phyloP scores from a whole-genome alignment of 2,888 invertebrate species.

The Athrips mouffetella region DNA sequence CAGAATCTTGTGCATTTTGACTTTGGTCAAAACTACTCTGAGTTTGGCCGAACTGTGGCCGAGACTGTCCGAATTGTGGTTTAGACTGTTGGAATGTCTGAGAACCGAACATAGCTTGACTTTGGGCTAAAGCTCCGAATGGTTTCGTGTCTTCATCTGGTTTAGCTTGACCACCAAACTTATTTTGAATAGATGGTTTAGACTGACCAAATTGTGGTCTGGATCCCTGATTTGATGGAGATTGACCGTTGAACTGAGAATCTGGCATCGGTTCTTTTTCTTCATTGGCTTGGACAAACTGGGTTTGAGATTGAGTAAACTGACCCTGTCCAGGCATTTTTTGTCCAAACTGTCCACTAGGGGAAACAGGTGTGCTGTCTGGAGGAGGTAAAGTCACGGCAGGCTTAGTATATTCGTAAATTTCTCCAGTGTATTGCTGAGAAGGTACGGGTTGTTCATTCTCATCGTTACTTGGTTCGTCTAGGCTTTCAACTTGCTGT shows the following conservation, averaged over 20 bases:
- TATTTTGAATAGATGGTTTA: not conserved
- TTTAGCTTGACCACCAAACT: slow-evolving; percentile 7
- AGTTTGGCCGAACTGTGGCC: slow-evolving; percentile 22
- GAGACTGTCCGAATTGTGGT: slow-evolving; percentile 22
- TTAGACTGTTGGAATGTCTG: slow-evolving; percentile 18
- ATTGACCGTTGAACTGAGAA: slow-evolving; percentile 1
- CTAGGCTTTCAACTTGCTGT: slow-evolving; percentile 17
- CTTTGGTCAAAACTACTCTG: slow-evolving; percentile 23
- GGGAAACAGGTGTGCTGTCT: slow-evolving; percentile 22
- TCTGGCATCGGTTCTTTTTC: not conserved
- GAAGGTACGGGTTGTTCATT: slow-evolving; percentile 18
- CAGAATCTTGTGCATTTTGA: slow-evolving; percentile 3
- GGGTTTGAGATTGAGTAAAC: slow-evolving; percentile 6
- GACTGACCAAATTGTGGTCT: slow-evolving; percentile 12
- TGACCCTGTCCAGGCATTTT: slow-evolving; percentile 18
- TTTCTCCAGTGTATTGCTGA: slow-evolving; percentile 40
- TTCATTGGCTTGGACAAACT: slow-evolving; percentile 2
- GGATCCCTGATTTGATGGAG: slow-evolving; percentile 1
- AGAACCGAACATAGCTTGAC: not conserved
- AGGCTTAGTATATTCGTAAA: slow-evolving; percentile 60
- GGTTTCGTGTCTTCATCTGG: slow-evolving; percentile 2
- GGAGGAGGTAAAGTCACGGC: slow-evolving; percentile 36
- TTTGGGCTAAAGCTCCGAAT: slow-evolving; percentile 10
- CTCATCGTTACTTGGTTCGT: slow-evolving; percentile 19
- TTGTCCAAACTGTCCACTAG: slow-evolving; percentile 20